Base-by-base conservation (phyloP, 2,797 vertebrate genomes). In the Gymnodraco acuticeps region DNA sequence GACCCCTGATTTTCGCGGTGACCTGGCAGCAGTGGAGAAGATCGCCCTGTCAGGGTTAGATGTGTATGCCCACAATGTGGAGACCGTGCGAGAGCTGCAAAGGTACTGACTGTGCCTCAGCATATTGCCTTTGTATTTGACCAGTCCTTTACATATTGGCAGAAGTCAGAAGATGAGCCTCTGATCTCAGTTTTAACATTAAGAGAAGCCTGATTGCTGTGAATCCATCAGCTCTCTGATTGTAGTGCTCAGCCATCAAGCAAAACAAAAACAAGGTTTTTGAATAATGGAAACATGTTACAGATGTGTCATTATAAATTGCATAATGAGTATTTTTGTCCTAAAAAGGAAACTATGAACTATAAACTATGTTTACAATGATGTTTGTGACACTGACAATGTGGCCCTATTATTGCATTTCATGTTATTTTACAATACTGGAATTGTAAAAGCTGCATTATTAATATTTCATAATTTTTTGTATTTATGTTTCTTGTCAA, bases 51-150 rank as follows among this genome's bases (percentile, higher is more conserved):
- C 98, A 0, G 97, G 98, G 3, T 93, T 99, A 73, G 98, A 99
- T 5, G 98, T 99, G 5, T 99, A 97, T 0, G 98, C 98, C 0
- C 98, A 99, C 88, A 99, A 99, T 19, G 94, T 99, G 82, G 98
- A 99, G 91, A 99, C 98, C 0, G 98, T 99, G 65, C 95, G 96
- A 0, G 96, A 96, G n/a, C 89, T 99, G 23, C 98, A 99, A 84
- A 95, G 97, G 98, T 99, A 83, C 8, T 13, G 12, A 43, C 33
- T 9, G 17, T 43, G 23, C 52, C 17, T 51, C 10, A 13, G 42
- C 11, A 23, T 20, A 5, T 9, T 2, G 12, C 50, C 13, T 46
- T 17, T 52, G 10, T 43, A 27, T 43, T 51, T 51, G 19, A 65
- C 1, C 14, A 16, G 14, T 14, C 33, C 4, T 42, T 31, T 12